Percentiles rank a stretch among this genome's conserved stretches.
These are phyloP conservation scores for Crioceris asparagi DNA, from an alignment of 2,888 invertebrate species.

Conservation along the genomic window DNA sequence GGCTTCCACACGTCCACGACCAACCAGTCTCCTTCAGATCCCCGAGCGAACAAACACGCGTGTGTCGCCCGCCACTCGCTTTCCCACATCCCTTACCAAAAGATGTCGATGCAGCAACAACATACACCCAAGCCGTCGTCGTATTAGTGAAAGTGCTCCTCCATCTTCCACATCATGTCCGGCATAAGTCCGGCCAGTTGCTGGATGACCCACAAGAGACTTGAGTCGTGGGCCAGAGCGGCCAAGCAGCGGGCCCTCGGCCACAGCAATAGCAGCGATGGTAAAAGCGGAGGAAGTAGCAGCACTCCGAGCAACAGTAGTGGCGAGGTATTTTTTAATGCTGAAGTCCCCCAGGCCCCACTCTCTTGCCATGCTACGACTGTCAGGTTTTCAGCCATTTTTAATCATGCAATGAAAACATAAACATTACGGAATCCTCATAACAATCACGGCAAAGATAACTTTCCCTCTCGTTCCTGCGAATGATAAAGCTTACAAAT, in stretches of 20 bases:
- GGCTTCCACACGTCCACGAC: not conserved
- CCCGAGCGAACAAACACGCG: constrained; percentile 1
- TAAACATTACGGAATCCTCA: too few species aligned
- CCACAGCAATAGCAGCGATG: constrained; percentile 21
- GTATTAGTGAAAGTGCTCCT: too few species aligned
- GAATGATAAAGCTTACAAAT: too few species aligned
- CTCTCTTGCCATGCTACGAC: too few species aligned
- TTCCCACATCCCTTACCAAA: not conserved
- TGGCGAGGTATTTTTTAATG: constrained; percentile 33
- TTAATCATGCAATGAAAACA: too few species aligned
- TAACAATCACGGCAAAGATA: too few species aligned
- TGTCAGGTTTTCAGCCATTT: too few species aligned
- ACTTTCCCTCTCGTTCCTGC: too few species aligned
- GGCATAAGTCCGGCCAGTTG: constrained; percentile 64
- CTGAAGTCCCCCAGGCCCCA: too few species aligned
- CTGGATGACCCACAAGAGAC: constrained; percentile 66
- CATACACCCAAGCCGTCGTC: not conserved
- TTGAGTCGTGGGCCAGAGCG: constrained; percentile 67
- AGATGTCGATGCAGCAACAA: not conserved
- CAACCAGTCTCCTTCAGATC: not conserved
- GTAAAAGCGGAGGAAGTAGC: constrained; percentile 25
- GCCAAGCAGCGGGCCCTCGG: constrained; percentile 55
- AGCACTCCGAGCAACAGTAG: constrained; percentile 42
- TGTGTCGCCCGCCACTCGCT: not conserved
- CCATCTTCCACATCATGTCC: constrained; percentile 32